phyloP scores from a whole-genome alignment of 2,113 vertebrate genomes.

The Strigops habroptila region DNA sequence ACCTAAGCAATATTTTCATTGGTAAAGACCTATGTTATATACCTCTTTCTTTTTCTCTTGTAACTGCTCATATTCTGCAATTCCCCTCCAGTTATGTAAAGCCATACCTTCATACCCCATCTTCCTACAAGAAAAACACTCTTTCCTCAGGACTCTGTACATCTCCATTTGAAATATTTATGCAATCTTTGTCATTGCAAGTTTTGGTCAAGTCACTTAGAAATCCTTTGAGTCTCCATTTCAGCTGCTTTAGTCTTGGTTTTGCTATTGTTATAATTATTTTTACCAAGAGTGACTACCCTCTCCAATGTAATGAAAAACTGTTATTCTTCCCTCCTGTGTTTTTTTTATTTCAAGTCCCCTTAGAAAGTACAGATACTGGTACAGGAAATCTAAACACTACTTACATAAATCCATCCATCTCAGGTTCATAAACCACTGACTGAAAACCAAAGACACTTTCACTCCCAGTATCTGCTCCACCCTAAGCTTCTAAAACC shows the following conservation, averaged over 20 bases:
- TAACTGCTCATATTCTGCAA: not conserved
- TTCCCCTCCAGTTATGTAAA: not conserved
- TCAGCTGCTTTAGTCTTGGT: not conserved
- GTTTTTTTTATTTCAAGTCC: not conserved
- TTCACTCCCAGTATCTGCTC: not conserved
- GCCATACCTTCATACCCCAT: not conserved
- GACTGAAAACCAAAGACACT: not conserved
- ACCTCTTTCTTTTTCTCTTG: not conserved
- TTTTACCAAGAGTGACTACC: not conserved
- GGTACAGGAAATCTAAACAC: not conserved
- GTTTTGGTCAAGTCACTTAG: not conserved
- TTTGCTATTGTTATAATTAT: not conserved
- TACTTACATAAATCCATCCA: not conserved
- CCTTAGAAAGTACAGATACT: not conserved
- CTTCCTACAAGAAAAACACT: not conserved
- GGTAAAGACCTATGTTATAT: not conserved
- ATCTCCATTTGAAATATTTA: not conserved
- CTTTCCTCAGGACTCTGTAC: not conserved
- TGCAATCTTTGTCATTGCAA: not conserved
- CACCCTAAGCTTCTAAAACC: not conserved
- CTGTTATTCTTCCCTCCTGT: fast-evolving
- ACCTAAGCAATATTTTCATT: not conserved
- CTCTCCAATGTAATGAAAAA: not conserved
- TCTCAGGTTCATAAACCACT: not conserved
- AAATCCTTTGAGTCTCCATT: not conserved